These are phyloP conservation scores for Aromia moschata DNA, from an alignment of 2,888 invertebrate genomes.

Conservation along the genomic window DNA sequence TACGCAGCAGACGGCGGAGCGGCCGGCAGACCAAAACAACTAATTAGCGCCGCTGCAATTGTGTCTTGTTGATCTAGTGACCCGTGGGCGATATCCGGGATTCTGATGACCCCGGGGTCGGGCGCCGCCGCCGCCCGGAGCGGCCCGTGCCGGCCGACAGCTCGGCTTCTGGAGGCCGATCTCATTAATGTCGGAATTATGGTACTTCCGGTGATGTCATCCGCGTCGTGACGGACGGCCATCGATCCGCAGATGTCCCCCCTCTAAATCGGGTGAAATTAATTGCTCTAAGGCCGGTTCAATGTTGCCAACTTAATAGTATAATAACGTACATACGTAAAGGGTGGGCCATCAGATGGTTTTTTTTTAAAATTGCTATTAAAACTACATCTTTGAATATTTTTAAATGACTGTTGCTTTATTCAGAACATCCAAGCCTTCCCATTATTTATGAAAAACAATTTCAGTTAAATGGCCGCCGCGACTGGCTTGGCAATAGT, in stretches of 20 bases:
- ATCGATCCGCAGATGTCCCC: slow-evolving; percentile 25
- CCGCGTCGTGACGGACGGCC: slow-evolving; percentile 30
- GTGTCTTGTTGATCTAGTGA: slow-evolving; percentile 34
- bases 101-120: slow-evolving; percentile 29
- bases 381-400: no score
- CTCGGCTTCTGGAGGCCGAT: slow-evolving; percentile 28
- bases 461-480: no score
- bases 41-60: slow-evolving; percentile 31
- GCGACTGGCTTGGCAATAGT: no score
- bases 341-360: no score
- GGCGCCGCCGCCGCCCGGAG: slow-evolving; percentile 4
- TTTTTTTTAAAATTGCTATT: no score
- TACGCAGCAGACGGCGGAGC: slow-evolving; percentile 16
- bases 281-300: no score
- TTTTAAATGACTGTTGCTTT: no score
- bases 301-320: no score
- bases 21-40: slow-evolving; percentile 28
- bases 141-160: slow-evolving; percentile 10
- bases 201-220: slow-evolving; percentile 35
- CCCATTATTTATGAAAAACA: no score
- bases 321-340: no score
- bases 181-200: slow-evolving; percentile 35
- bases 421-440: no score
- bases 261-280: neutral
- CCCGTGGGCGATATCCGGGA: slow-evolving; percentile 34